phyloP scores from a whole-genome alignment of 2,113 vertebrate genomes.

The Phalacrocorax brasilianus region DNA sequence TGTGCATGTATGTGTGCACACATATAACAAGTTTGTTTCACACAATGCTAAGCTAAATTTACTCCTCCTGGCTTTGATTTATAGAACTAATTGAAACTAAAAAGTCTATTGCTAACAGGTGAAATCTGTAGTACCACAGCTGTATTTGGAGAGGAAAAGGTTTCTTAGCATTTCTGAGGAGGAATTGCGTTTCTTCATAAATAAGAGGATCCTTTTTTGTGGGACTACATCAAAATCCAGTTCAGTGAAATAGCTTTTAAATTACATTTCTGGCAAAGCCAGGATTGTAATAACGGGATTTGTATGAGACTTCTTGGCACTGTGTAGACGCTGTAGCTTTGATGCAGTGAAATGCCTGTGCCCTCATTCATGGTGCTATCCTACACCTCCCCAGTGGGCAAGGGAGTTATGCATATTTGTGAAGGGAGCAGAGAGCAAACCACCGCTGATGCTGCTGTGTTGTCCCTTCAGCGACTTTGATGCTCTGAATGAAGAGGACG shows the following conservation, averaged over 20 bases:
- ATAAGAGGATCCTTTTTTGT: not conserved
- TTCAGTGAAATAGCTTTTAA: not conserved
- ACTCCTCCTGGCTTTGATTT: not conserved
- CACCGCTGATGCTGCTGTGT: not conserved
- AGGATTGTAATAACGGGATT: accelerated
- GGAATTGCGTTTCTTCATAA: not conserved
- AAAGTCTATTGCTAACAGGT: not conserved
- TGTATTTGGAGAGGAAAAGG: not conserved
- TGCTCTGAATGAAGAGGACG: slow-evolving; percentile 84
- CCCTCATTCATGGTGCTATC: not conserved
- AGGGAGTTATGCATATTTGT: accelerated
- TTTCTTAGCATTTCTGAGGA: not conserved
- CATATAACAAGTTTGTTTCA: not conserved
- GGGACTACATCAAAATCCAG: not conserved
- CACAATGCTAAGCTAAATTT: not conserved
- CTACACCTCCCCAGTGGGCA: not conserved
- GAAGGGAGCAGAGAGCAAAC: not conserved
- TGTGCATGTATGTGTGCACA: not conserved
- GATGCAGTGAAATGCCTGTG: not conserved
- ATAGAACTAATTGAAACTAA: not conserved
- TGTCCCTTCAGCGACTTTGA: slow-evolving; percentile 84
- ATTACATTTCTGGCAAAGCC: not conserved
- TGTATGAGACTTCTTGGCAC: not conserved
- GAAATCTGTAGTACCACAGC: not conserved
- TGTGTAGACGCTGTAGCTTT: not conserved